Evolutionary conservation across 2,113 vertebrate species (phyloP).

Genomic region (Pleuronectes platessa): DNA sequence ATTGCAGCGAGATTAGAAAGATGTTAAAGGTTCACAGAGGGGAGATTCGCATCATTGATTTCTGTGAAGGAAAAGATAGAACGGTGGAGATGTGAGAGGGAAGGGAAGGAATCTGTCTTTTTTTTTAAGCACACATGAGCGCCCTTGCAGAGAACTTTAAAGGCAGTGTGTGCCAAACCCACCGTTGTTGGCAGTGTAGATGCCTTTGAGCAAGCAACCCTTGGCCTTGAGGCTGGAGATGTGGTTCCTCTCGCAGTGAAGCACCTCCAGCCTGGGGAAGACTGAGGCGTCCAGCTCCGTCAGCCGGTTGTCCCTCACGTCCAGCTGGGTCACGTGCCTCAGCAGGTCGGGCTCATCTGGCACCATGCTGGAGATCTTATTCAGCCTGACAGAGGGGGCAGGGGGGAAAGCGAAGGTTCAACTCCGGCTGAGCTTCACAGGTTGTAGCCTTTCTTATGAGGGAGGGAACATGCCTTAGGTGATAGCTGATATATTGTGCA

Average conservation of each 20-base stretch:
- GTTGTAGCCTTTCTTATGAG: constrained; percentile 43
- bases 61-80: neutral
- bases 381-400: constrained; percentile 84
- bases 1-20: neutral
- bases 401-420: constrained; percentile 48
- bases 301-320: constrained; percentile 93
- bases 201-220: constrained; percentile 90
- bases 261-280: constrained; percentile 92
- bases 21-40: neutral
- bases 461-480: constrained; percentile 48
- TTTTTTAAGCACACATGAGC: neutral
- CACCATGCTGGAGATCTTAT: constrained; percentile 86
- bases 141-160: neutral
- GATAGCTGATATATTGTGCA: constrained; percentile 23
- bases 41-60: neutral
- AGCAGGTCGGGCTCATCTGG: constrained; percentile 89
- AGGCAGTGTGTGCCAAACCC: constrained; percentile 50
- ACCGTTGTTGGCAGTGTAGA: constrained; percentile 93
- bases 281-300: constrained; percentile 88
- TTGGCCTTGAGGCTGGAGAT: constrained; percentile 87
- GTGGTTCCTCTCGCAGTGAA: constrained; percentile 95
- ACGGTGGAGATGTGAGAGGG: neutral
- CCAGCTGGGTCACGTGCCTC: constrained; percentile 92
- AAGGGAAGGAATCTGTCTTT: neutral
- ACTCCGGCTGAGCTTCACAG: constrained; percentile 35